Percentiles rank a stretch among this genome's conserved stretches.
Evolutionary conservation across 2,113 vertebrate species (phyloP).

Genomic region (Labeo rohita): DNA sequence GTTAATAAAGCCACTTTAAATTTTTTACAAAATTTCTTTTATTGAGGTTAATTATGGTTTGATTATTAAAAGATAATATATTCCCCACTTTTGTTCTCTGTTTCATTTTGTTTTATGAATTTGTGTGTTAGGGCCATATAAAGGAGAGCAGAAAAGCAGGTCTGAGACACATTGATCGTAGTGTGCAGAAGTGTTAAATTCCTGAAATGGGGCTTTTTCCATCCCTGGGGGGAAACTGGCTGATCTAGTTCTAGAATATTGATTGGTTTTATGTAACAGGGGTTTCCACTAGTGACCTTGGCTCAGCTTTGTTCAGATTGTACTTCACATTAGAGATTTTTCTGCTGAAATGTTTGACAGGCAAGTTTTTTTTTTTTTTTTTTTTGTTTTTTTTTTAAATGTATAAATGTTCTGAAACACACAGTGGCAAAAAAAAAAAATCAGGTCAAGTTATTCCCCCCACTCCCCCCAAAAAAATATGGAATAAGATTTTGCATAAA

Average conservation of each 20-base stretch:
- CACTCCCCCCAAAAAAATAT: no score
- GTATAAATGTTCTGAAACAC: no score
- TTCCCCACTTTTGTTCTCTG: neutral
- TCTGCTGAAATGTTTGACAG: neutral
- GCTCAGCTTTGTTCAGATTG: constrained; percentile 1
- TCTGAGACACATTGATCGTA: neutral
- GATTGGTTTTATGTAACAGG: constrained; percentile 46
- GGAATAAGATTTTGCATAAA: no score
- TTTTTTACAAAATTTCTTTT: neutral
- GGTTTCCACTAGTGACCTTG: constrained; percentile 40
- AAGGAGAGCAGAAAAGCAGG: neutral
- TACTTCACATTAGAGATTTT: neutral
- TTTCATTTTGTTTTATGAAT: neutral
- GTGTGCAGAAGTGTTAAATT: constrained; percentile 15
- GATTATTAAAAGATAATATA: neutral
- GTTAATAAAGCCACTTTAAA: neutral
- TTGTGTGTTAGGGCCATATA: neutral
- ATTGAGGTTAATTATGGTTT: constrained; percentile 12
- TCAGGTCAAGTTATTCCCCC: no score
- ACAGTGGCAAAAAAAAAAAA: no score
- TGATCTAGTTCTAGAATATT: constrained; percentile 35
- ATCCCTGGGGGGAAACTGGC: constrained; percentile 14
- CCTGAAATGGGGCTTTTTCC: constrained; percentile 33
- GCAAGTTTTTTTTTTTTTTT: no score
- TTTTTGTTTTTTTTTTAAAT: no score